These are phyloP conservation scores for Conops quadrifasciatus DNA, from an alignment of 2,888 invertebrate species.

Conservation along the genomic window DNA sequence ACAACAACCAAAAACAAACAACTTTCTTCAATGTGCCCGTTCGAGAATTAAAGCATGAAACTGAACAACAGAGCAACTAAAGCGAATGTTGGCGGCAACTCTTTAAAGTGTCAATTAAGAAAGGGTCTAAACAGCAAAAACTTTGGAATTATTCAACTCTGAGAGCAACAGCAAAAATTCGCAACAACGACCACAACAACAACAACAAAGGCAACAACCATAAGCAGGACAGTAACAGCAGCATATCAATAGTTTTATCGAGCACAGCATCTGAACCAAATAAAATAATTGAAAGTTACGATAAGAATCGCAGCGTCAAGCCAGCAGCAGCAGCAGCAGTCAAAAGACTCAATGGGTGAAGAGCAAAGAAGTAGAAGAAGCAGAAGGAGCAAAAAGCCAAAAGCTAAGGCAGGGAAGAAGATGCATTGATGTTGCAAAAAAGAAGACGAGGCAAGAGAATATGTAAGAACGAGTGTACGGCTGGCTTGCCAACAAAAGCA, in stretches of 20 bases:
- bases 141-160: conserved; percentile 27
- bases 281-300: conserved; percentile 65
- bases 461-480: background rate
- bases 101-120: conserved; percentile 65
- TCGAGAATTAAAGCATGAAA: conserved; percentile 30
- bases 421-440: background rate
- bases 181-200: conserved; percentile 34
- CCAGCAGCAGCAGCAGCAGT: conserved; percentile 30
- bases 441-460: background rate
- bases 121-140: conserved; percentile 33
- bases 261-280: conserved; percentile 64
- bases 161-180: conserved; percentile 37
- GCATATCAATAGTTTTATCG: conserved; percentile 63
- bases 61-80: conserved; percentile 37
- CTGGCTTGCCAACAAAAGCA: background rate
- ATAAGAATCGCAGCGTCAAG: conserved; percentile 57
- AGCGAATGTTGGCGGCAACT: conserved; percentile 59
- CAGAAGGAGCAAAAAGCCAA: background rate
- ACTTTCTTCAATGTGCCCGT: conserved; percentile 20
- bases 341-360: conserved; percentile 1
- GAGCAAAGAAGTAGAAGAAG: background rate
- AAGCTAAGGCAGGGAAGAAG: background rate
- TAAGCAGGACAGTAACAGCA: conserved; percentile 36
- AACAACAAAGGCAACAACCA: conserved; percentile 37
- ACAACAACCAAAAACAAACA: background rate